Evolutionary conservation across 2,888 invertebrate species (phyloP).

Genomic region (Caenorhabditis sulstoni): DNA sequence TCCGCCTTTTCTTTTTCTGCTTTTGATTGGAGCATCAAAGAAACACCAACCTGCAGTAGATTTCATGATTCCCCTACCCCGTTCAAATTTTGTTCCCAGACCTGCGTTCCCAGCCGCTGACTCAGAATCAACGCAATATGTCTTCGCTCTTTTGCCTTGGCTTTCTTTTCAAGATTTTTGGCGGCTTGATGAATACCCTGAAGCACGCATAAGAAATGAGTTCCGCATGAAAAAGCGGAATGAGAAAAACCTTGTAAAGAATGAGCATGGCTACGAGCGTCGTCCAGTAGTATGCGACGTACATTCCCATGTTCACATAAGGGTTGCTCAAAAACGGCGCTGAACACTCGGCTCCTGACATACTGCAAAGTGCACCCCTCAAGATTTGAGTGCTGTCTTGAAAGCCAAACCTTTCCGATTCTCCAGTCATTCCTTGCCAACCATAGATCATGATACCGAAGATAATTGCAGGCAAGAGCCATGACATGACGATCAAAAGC

Average conservation of each 20-base stretch:
- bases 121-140: slow-evolving; percentile 78
- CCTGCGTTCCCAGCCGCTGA: slow-evolving; percentile 79
- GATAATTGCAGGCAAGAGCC: slow-evolving; percentile 78
- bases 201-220: slow-evolving; percentile 32
- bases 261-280: slow-evolving; percentile 80
- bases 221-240: slow-evolving; percentile 17
- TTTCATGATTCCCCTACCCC: slow-evolving; percentile 21
- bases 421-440: slow-evolving; percentile 77
- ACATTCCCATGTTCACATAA: slow-evolving; percentile 81
- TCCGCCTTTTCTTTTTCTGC: slow-evolving; percentile 66
- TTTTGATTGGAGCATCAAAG: slow-evolving; percentile 77
- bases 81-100: slow-evolving; percentile 44
- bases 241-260: slow-evolving; percentile 74
- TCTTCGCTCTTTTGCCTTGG: slow-evolving; percentile 78
- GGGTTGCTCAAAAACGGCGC: slow-evolving; percentile 80
- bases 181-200: slow-evolving; percentile 80
- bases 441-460: slow-evolving; percentile 81
- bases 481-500: slow-evolving; percentile 76
- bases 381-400: background rate
- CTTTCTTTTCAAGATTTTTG: slow-evolving; percentile 79
- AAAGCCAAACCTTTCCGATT: slow-evolving; percentile 46
- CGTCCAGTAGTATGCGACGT: slow-evolving; percentile 80
- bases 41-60: slow-evolving; percentile 76
- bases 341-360: slow-evolving; percentile 74
- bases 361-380: slow-evolving; percentile 54